Percentiles rank a stretch among this genome's conserved stretches.
phyloP scores from a whole-genome alignment of 2,113 vertebrate species.

The Pteronura brasiliensis region DNA sequence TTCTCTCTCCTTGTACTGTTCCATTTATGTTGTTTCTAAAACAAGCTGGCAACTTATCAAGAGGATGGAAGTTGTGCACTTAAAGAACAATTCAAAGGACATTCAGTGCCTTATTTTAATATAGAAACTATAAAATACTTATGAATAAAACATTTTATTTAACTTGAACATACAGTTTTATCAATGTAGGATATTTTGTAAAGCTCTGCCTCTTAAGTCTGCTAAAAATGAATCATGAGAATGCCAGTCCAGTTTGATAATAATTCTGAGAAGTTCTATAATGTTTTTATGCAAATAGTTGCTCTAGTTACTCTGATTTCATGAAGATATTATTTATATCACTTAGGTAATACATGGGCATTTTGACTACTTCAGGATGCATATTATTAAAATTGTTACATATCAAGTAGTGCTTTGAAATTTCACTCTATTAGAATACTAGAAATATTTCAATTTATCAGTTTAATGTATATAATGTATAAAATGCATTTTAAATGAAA shows the following conservation, averaged over 20 bases:
- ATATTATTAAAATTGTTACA: not conserved
- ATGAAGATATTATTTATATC: not conserved
- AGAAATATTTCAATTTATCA: not conserved
- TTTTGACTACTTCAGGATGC: not conserved
- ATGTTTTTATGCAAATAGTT: not conserved
- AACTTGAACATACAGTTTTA: not conserved
- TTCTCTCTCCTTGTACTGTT: not conserved
- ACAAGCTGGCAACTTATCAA: not conserved
- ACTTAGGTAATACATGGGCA: not conserved
- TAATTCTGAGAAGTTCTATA: not conserved
- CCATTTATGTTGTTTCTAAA: not conserved
- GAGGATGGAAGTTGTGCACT: not conserved
- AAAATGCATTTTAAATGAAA: not conserved
- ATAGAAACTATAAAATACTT: constrained; percentile 4
- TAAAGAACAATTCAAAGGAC: not conserved
- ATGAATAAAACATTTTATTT: not conserved
- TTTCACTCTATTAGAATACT: not conserved
- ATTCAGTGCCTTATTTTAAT: not conserved
- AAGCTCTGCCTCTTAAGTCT: not conserved
- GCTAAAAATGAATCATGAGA: not conserved
- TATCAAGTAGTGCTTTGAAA: not conserved
- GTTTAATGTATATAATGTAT: not conserved
- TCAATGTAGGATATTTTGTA: not conserved
- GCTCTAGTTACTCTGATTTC: not conserved
- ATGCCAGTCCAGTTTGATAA: not conserved